Base-by-base conservation (phyloP, 1,140 invertebrate species). In the Drosophila navojoa region DNA sequence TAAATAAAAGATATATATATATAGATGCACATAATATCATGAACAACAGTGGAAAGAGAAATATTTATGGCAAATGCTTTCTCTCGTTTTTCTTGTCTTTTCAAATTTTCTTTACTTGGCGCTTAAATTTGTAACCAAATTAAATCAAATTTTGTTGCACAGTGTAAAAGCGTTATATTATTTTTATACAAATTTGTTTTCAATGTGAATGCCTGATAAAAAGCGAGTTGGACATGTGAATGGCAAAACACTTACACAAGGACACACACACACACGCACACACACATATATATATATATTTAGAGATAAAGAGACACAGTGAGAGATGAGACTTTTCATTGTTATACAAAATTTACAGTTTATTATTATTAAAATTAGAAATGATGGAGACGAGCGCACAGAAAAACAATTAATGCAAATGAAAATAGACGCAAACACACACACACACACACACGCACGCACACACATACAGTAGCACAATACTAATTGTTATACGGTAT, bases 121-220 rank as follows among this genome's bases (percentile, higher is more conserved):
- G 61, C 68, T 22, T 1, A 62, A 60, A 69, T 15, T 19, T 63
- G 50, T 59, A 40, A 25, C 55, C 62, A 67, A 60, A 60, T 72
- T 58, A 40, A 27, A 52, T 55, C 58, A 61, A 62, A 27, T 49
- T 76, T 71, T 71, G 66, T 84, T 38, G 35, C 35, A 81, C 84
- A 89, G 84, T 89, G 84, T 89, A 89, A 89, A 89, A 89, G 84
- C 84, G 74, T 84, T 89, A 76, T 35, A 73, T 86, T 81, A 42
- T 76, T 64, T 42, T 35, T 74, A 2, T 47, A 38, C 35, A 11
- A 38, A 38, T 38, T 38, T 38, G 9, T 52, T 60, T 22, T 69
- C 59, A 60, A 71, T 78, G 42, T 40, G 10, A 32, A 27, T 73
- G 71, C 42, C 66, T 58, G 73, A 38, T 38, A 63, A 50, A 40